Base-by-base conservation (phyloP, 2,888 invertebrate species). In the Corythucha ciliata region DNA sequence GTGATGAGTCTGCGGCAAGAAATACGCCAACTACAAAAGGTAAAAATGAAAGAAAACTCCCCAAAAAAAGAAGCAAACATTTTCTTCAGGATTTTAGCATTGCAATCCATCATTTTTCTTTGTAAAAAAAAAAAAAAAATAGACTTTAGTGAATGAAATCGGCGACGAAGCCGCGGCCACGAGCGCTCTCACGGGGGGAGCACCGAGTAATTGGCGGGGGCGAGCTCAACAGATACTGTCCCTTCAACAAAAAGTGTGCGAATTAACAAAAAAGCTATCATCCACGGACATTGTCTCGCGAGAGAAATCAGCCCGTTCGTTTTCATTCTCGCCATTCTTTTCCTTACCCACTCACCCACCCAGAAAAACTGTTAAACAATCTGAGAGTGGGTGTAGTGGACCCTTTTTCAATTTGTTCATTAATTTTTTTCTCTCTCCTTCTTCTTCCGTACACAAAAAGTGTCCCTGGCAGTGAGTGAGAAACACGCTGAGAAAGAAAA, bases 191-290 rank as follows among this genome's bases (percentile, higher is more conserved):
- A 73, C 74, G 42, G 73, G 73, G 59, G 72, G 74, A 54, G 68
- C 75, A 44, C 71, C 74, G 36, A 77, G 76, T 10, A 40, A 44
- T 3, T 87, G 86, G 85, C 78, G 83, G 57, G 86, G 87, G 0
- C 72, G 86, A 57, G 81, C 85, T 1, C 83, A 86, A 62, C 81
- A 83, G 63, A 83, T 87, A 53, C 66, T 78, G 1, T 68, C 77
- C 12, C 67, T 87, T 41, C 83, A 83, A 63, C 76, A 77, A 47
- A 83, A 80, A 69, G 69, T 83, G 42, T 67, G 66, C 5, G 83
- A 85, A 44, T 65, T 85, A 0, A 80, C 79, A 61, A 74, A 74
- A 20, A 83, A 79, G 63, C 49, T 64, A 16, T 47, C 56, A 24
- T 22, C 47, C n/a, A 53, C 54, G 41, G 58, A 34, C 40, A 37